Conservation (phyloP, 35 echinoderm and acorn worm species). For the Hemicentrotus pulcherrimus region DNA sequence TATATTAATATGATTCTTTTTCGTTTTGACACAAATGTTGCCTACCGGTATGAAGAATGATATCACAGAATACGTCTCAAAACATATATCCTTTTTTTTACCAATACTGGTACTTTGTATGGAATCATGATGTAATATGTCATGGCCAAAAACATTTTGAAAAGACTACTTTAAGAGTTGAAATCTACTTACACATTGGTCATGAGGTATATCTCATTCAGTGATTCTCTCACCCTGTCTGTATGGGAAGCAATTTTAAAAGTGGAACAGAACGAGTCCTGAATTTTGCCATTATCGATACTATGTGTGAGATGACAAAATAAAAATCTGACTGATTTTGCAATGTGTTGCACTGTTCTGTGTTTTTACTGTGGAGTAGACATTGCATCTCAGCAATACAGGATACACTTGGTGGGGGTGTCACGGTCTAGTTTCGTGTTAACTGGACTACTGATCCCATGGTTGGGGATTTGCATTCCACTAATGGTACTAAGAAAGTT, state of each 20-base stretch:
- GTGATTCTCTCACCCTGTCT: constrained; percentile 90
- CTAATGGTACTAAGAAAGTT: too few species aligned
- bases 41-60: background rate
- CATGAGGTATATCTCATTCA: constrained; percentile 98
- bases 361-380: background rate
- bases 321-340: background rate
- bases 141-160: too few species aligned
- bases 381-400: too few species aligned
- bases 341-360: background rate
- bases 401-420: too few species aligned
- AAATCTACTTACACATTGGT: constrained; percentile 90
- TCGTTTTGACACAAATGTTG: background rate
- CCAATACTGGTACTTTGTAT: too few species aligned
- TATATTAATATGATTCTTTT: background rate
- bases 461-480: too few species aligned
- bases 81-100: too few species aligned
- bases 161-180: too few species aligned
- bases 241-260: constrained; percentile 9
- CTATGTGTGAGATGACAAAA: background rate
- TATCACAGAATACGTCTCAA: background rate
- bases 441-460: too few species aligned
- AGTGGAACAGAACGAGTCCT: background rate
- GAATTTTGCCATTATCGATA: background rate
- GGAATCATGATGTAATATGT: too few species aligned
- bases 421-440: too few species aligned